These are phyloP conservation scores for Rhyacophila brunnea DNA, from an alignment of 1,140 invertebrate species.

Conservation along the genomic window DNA sequence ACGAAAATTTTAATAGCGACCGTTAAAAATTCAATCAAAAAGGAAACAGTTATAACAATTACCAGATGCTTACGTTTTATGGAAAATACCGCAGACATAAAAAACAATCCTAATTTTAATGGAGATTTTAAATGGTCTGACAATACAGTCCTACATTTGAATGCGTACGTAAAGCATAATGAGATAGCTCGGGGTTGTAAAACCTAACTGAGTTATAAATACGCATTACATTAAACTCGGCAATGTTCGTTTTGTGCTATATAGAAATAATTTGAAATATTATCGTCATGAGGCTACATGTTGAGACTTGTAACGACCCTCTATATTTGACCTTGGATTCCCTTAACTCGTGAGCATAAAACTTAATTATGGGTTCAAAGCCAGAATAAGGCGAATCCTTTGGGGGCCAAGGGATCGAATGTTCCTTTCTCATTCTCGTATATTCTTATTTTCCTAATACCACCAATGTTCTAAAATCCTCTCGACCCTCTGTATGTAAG, in stretches of 20 bases:
- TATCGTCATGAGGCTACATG: slow-evolving; percentile 17
- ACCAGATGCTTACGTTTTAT: too few relatives aligned
- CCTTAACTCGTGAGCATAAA: slow-evolving; percentile 1
- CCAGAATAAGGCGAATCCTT: neutral
- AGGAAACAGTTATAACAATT: too few relatives aligned
- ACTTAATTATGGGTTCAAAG: neutral
- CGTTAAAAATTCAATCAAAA: too few relatives aligned
- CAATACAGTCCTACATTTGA: too few relatives aligned
- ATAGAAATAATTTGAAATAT: slow-evolving; percentile 24
- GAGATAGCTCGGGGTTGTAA: too few relatives aligned
- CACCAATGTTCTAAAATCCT: too few relatives aligned
- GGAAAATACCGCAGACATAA: too few relatives aligned
- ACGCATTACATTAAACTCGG: slow-evolving; percentile 1
- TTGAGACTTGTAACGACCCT: slow-evolving; percentile 9
- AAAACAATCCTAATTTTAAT: too few relatives aligned
- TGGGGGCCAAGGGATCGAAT: neutral
- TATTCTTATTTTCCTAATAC: neutral
- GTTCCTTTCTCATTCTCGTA: neutral
- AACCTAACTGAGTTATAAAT: neutral
- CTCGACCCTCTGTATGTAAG: too few relatives aligned
- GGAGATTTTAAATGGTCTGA: too few relatives aligned
- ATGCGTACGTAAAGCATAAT: too few relatives aligned
- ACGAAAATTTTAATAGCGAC: too few relatives aligned
- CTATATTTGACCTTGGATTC: neutral
- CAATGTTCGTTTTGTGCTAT: neutral